Evolutionary conservation across 2,113 vertebrate species (phyloP).

Genomic region (Perca schrenkii): DNA sequence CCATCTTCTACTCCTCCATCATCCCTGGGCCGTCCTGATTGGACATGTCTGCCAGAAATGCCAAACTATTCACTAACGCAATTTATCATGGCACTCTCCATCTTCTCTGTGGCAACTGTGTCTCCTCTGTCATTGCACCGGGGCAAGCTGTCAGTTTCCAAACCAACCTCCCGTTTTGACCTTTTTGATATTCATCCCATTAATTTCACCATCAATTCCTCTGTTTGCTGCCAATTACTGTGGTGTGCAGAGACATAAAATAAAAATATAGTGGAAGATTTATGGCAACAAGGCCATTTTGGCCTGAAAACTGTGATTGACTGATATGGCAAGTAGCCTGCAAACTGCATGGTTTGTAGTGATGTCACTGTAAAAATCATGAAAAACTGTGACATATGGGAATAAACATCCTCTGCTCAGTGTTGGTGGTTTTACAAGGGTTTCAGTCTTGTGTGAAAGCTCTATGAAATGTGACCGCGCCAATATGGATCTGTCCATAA

Average conservation of each 20-base stretch:
- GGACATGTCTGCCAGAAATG: slow-evolving; percentile 50
- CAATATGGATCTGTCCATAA: slow-evolving; percentile 84
- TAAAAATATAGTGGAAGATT: slow-evolving; percentile 15
- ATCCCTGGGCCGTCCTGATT: slow-evolving; percentile 35
- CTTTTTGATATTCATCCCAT: slow-evolving; percentile 54
- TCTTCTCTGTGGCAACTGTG: slow-evolving; percentile 29
- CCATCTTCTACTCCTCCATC: slow-evolving; percentile 45
- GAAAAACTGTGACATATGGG: slow-evolving; percentile 72
- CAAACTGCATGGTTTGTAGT: slow-evolving; percentile 27
- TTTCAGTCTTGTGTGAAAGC: slow-evolving; percentile 76
- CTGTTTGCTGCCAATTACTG: slow-evolving; percentile 32
- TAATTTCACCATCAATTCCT: slow-evolving; percentile 26
- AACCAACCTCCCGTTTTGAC: slow-evolving; percentile 47
- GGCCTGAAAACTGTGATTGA: slow-evolving; percentile 21
- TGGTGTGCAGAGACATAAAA: background rate
- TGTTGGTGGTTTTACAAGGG: slow-evolving; percentile 76
- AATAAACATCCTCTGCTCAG: slow-evolving; percentile 77
- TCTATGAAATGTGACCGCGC: slow-evolving; percentile 80
- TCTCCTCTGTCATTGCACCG: slow-evolving; percentile 16
- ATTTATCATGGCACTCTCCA: slow-evolving; percentile 43
- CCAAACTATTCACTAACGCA: slow-evolving; percentile 46
- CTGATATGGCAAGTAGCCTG: slow-evolving; percentile 4
- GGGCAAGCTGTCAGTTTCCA: slow-evolving; percentile 45
- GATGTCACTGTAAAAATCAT: slow-evolving; percentile 74
- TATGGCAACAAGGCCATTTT: slow-evolving; percentile 24